phyloP scores from a whole-genome alignment of 2,113 vertebrate genomes.

The Gnathochromis pfefferi region DNA sequence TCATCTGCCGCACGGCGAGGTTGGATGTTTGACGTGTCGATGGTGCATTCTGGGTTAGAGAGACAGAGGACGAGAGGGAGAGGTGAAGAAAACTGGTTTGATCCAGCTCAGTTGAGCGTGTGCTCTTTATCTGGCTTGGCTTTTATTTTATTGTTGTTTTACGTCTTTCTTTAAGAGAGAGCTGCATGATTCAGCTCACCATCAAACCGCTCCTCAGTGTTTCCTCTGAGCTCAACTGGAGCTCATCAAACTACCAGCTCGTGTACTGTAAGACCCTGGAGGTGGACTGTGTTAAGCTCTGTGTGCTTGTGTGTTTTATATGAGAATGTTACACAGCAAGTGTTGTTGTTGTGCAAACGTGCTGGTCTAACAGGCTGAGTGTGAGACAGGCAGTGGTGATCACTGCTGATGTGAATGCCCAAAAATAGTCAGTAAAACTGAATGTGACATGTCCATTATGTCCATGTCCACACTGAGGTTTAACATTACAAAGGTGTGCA shows the following conservation, averaged over 20 bases:
- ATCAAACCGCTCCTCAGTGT: background rate
- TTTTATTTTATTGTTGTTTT: conserved; percentile 9
- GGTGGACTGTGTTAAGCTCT: background rate
- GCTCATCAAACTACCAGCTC: background rate
- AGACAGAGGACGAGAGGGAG: background rate
- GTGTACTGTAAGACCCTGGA: background rate
- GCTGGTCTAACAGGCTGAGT: background rate
- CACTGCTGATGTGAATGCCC: background rate
- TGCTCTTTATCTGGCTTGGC: background rate
- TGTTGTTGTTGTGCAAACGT: background rate
- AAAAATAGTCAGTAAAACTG: background rate
- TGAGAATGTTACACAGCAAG: background rate
- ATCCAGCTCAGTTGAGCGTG: conserved; percentile 14
- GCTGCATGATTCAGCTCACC: background rate
- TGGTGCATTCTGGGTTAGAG: conserved; percentile 3
- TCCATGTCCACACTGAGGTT: background rate
- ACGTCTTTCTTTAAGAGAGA: background rate
- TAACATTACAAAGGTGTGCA: background rate
- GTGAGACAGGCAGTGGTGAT: background rate
- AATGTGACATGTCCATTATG: background rate
- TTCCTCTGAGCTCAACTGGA: background rate
- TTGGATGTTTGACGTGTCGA: conserved; percentile 38
- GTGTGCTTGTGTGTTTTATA: background rate
- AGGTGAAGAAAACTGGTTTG: conserved; percentile 32
- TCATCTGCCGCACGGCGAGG: conserved; percentile 1